A percentile compares a stretch with the other conserved stretches of the same genome.
Conservation (phyloP, 2,113 vertebrate species). For the Leucosticte australis region DNA sequence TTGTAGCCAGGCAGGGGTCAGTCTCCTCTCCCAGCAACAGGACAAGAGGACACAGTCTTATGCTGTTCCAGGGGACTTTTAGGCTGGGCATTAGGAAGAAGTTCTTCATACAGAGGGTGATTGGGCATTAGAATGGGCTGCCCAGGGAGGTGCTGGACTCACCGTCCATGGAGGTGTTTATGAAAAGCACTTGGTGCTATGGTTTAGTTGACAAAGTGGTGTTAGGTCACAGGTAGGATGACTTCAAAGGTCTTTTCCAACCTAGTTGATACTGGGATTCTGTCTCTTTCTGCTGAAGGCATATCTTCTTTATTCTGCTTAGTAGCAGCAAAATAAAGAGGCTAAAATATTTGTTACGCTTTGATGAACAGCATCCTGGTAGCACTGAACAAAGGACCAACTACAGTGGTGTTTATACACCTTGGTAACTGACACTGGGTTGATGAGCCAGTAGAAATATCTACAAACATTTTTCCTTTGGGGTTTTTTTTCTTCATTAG, state of each 20-base stretch:
- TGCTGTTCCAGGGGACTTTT: background rate
- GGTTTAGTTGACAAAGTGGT: background rate
- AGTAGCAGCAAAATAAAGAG: background rate
- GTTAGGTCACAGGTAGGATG: no score
- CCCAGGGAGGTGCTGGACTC: background rate
- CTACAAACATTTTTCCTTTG: background rate
- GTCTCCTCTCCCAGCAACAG: background rate
- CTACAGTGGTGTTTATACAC: background rate
- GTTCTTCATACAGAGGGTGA: background rate
- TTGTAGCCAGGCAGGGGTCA: background rate
- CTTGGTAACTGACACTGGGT: background rate
- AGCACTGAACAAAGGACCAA: background rate
- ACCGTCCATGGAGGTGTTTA: background rate
- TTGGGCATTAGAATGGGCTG: background rate
- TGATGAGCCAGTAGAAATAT: background rate
- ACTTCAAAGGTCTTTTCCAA: background rate
- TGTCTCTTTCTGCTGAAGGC: background rate
- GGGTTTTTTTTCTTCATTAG: background rate
- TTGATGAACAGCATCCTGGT: constrained; percentile 12
- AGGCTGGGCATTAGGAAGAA: background rate
- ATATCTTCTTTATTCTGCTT: background rate
- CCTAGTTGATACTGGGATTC: background rate
- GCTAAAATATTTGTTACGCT: constrained; percentile 1
- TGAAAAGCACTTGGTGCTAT: background rate
- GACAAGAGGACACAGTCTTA: background rate